Percentiles rank a stretch among this genome's conserved stretches.
These are phyloP conservation scores for Adineta ricciae DNA, from an alignment of 2,888 invertebrate species.

Conservation along the genomic window DNA sequence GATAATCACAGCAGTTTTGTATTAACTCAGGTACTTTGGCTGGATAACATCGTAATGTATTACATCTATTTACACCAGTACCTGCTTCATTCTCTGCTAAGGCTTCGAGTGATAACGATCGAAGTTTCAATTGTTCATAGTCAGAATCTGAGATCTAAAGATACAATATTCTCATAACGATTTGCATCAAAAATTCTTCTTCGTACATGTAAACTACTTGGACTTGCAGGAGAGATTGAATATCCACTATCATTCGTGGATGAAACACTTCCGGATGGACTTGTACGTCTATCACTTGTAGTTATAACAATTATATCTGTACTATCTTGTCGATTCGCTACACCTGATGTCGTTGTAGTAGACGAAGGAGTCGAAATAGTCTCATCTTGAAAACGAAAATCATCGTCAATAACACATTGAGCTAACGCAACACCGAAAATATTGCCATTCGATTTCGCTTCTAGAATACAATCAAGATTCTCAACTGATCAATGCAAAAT, in stretches of 20 bases:
- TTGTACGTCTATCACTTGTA: not conserved
- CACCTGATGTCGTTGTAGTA: not conserved
- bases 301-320: not conserved
- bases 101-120: not conserved
- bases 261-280: not conserved
- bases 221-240: conserved; percentile 18
- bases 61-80: not conserved
- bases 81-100: not conserved
- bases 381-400: not conserved
- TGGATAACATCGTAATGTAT: conserved; percentile 18
- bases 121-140: not conserved
- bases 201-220: conserved; percentile 17
- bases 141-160: conserved; percentile 7
- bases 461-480: too few species aligned
- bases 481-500: too few species aligned
- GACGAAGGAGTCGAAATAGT: not conserved
- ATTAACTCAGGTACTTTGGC: conserved; percentile 1
- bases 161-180: too few species aligned
- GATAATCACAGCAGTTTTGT: conserved; percentile 4
- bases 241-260: conserved; percentile 16
- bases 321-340: not conserved
- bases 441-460: not conserved
- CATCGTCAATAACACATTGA: conserved; percentile 9
- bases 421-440: not conserved
- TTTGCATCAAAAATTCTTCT: too few species aligned